These are phyloP conservation scores for Sinodicranocentrus sp. DNA, from an alignment of 2,888 invertebrate species.

Conservation along the genomic window DNA sequence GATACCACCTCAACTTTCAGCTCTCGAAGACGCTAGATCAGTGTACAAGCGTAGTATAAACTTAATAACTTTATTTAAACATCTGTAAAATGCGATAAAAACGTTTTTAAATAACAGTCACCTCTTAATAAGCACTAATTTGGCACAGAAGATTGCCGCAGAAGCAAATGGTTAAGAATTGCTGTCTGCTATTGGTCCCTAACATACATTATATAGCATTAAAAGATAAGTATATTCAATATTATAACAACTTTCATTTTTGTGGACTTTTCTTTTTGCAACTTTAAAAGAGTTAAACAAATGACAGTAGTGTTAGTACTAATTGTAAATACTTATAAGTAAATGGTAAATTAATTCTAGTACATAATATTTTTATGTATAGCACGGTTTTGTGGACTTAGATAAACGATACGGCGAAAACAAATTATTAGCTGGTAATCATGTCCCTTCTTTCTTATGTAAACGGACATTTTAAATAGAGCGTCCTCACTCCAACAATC, in stretches of 20 bases:
- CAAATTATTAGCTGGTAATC: constrained; percentile 41
- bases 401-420: constrained; percentile 41
- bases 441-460: background rate
- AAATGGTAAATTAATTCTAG: too few species aligned
- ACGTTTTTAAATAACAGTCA: constrained; percentile 19
- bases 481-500: background rate
- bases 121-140: constrained; percentile 43
- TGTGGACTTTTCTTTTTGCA: too few species aligned
- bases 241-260: background rate
- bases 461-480: background rate
- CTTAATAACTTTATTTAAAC: background rate
- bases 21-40: too few species aligned
- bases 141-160: constrained; percentile 56
- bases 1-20: too few species aligned
- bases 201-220: background rate
- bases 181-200: background rate
- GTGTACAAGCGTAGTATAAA: too few species aligned
- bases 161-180: background rate
- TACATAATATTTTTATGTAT: constrained; percentile 25
- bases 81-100: background rate
- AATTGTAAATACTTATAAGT: too few species aligned
- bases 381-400: constrained; percentile 57
- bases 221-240: background rate
- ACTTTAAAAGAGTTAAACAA: too few species aligned
- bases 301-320: too few species aligned